Base-by-base conservation (phyloP, 1,140 invertebrate species). In the Battus philenor region DNA sequence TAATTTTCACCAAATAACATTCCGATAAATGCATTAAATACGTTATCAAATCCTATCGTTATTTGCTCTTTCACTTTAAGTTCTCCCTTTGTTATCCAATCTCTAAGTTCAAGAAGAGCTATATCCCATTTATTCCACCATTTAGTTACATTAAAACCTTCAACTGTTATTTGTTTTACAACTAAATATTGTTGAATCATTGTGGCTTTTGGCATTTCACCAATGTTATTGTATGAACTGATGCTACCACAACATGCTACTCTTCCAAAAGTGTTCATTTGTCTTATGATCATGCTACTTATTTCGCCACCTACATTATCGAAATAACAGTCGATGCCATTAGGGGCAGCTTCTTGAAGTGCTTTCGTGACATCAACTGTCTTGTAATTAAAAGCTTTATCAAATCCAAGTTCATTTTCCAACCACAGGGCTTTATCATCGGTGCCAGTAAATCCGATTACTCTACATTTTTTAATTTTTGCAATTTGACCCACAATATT, bases 361-460 rank as follows among this genome's bases (percentile, higher is more conserved):
- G 81, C 85, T 13, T 76, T 47, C 2, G 68, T 56, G 9, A 93
- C 46, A 47, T 91, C 68, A 4, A 77, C 79, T 0, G 79, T 90
- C 68, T 94, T 94, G 65, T 94, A 94, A 74, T 94, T 94, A 47
- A 91, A 90, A 1, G 87, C 91, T 52, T 83, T 71, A 69, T 94
- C 91, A 68, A 94, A 93, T n/a, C 89, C 89, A 0, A 93, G 66
- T 12, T 91, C 87, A 1, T 90, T 64, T 30, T 88, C 88, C 0
- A 94, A 62, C 91, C 90, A 93, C 50, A 89, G 70, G 24, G 90
- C 88, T 85, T 94, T 94, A 0, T 90, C 90, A 43, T 93, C 90
- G 1, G 88, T 61, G n/a, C 93, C 92, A 34, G 91, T 89, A 60
- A 93, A 91, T 0, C 92, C 93, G 50, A 95, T 91, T 0, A 94